phyloP scores from a whole-genome alignment of 2,797 vertebrate genomes.

The Zonotrichia albicollis region DNA sequence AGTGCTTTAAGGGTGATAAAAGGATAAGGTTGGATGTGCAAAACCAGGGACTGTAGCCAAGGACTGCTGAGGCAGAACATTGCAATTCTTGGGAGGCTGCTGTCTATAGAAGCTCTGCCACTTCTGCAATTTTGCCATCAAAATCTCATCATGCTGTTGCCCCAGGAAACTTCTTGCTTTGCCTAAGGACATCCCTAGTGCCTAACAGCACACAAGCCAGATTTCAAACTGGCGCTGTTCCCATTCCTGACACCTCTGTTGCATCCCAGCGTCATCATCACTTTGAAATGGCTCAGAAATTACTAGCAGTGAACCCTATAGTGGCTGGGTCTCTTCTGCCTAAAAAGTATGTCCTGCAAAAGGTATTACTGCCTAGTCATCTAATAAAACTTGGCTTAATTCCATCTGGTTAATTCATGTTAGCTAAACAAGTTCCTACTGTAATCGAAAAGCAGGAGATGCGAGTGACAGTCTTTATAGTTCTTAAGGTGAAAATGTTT shows the following conservation, averaged over 20 bases:
- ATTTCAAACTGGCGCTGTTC: not conserved
- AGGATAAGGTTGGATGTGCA: not conserved
- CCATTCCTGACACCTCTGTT: not conserved
- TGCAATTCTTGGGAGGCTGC: not conserved
- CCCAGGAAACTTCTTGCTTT: constrained; percentile 27
- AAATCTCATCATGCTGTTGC: constrained; percentile 13
- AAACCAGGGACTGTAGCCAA: not conserved
- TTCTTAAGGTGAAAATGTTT: not conserved
- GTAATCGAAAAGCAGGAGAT: not conserved
- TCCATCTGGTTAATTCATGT: not conserved
- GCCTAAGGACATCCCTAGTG: constrained; percentile 6
- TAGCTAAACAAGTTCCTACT: not conserved
- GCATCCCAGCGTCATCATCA: not conserved
- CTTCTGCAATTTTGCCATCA: constrained; percentile 4
- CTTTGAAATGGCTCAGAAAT: constrained; percentile 15
- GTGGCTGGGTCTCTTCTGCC: not conserved
- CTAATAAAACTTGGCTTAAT: not conserved
- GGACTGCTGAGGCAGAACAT: not conserved
- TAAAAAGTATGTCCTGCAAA: not conserved
- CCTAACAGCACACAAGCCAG: not conserved
- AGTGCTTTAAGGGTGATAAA: not conserved
- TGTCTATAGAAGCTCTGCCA: not conserved
- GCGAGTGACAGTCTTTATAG: not conserved
- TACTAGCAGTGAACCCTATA: not conserved
- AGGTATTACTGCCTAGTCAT: not conserved